Evolutionary conservation across 2,113 vertebrate genomes (phyloP).

Genomic region (Galbula dea): DNA sequence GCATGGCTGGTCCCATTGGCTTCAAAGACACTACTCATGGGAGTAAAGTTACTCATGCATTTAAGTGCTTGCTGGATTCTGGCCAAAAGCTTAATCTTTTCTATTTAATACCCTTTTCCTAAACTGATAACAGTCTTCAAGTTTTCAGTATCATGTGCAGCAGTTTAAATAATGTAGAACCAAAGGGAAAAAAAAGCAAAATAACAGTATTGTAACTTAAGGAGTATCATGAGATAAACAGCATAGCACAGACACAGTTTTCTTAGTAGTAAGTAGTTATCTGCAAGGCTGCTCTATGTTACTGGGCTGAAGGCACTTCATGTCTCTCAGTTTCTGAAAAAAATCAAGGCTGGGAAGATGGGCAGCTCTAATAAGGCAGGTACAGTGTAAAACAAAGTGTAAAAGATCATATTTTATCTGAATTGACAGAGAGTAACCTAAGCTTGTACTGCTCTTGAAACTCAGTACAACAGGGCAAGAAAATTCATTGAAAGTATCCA

Average conservation of each 20-base stretch:
- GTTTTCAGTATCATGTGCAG: conserved; percentile 61
- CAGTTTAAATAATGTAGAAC: conserved; percentile 57
- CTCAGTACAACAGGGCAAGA: neutral
- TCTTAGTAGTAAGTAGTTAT: conserved; percentile 22
- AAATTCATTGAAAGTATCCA: neutral
- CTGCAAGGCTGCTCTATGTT: neutral
- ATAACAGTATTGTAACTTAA: conserved; percentile 44
- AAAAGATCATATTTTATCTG: neutral
- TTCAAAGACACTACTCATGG: conserved; percentile 52
- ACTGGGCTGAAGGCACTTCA: neutral
- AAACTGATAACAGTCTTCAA: conserved; percentile 50
- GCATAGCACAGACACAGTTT: conserved; percentile 1
- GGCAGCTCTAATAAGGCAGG: neutral
- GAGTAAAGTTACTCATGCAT: conserved; percentile 67
- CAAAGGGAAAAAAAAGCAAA: neutral
- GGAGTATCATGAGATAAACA: conserved; percentile 58
- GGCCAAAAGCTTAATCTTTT: conserved; percentile 64
- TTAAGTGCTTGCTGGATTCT: conserved; percentile 57
- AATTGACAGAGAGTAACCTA: neutral
- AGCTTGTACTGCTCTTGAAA: neutral
- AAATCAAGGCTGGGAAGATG: neutral
- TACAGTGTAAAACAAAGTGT: neutral
- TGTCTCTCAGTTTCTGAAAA: neutral
- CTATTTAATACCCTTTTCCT: conserved; percentile 63
- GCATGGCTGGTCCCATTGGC: conserved; percentile 16